Evolutionary conservation across 2,797 vertebrate species (phyloP).

Genomic region (Psittacula derbiana): DNA sequence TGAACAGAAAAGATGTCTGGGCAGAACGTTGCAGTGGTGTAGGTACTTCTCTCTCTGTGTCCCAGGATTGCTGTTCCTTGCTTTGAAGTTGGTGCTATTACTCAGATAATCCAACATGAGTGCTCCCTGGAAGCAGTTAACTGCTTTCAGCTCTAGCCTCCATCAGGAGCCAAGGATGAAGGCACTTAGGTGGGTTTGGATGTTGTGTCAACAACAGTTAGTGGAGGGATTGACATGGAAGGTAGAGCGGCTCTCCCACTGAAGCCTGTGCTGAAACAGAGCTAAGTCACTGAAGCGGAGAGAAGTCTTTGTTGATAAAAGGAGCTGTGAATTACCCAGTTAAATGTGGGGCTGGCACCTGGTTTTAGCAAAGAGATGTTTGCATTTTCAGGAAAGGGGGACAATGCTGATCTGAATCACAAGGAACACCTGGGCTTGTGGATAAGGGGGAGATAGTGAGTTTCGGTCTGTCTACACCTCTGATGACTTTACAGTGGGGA

Average conservation of each 20-base stretch:
- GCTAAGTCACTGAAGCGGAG: neutral
- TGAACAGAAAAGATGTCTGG: neutral
- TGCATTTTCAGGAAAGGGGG: neutral
- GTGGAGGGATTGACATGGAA: neutral
- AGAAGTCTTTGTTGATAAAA: neutral
- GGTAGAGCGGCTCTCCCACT: neutral
- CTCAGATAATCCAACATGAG: neutral
- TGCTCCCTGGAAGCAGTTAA: neutral
- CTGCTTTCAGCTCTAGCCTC: neutral
- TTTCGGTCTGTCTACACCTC: neutral
- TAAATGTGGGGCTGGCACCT: neutral
- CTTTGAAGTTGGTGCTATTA: neutral
- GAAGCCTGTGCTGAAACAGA: neutral
- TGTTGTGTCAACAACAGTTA: neutral
- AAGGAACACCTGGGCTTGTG: neutral
- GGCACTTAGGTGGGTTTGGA: neutral
- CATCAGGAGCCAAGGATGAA: neutral
- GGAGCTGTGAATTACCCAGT: neutral
- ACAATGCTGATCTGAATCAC: neutral
- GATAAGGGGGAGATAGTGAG: neutral
- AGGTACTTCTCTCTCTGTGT: neutral
- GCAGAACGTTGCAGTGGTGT: neutral
- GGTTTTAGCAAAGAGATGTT: neutral
- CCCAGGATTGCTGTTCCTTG: neutral
- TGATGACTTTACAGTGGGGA: neutral